phyloP scores from a whole-genome alignment of 2,888 invertebrate genomes.

The Deilephila elpenor region DNA sequence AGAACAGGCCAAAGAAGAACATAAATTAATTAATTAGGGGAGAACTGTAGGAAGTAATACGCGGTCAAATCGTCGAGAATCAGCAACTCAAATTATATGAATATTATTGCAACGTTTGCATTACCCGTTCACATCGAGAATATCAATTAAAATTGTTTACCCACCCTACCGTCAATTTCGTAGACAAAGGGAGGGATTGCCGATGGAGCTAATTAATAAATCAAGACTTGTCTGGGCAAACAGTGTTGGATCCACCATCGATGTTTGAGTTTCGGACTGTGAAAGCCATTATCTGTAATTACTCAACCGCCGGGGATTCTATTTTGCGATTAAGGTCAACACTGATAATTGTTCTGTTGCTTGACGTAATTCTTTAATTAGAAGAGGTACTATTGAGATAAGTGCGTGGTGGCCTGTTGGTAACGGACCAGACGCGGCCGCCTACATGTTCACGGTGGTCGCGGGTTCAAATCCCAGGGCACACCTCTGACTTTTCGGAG shows the following conservation, averaged over 20 bases:
- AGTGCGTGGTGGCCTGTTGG: too few relatives aligned
- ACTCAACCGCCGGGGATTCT: slow-evolving; percentile 37
- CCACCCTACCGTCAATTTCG: slow-evolving; percentile 34
- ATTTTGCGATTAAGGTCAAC: slow-evolving; percentile 30
- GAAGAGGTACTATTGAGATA: neutral
- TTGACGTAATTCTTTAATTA: slow-evolving; percentile 19
- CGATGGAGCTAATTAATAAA: slow-evolving; percentile 68
- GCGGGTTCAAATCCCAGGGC: too few relatives aligned
- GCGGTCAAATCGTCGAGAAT: neutral
- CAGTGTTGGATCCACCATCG: slow-evolving; percentile 47
- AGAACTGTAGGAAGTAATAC: neutral
- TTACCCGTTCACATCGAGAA: slow-evolving; percentile 33
- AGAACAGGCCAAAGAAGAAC: too few relatives aligned
- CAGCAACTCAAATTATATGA: slow-evolving; percentile 5
- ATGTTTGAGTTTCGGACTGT: slow-evolving; percentile 55
- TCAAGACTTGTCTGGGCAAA: slow-evolving; percentile 68
- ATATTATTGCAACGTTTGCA: slow-evolving; percentile 23
- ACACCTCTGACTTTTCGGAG: too few relatives aligned
- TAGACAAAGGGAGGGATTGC: slow-evolving; percentile 62
- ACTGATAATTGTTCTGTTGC: slow-evolving; percentile 21
- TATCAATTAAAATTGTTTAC: slow-evolving; percentile 45
- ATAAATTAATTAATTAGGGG: too few relatives aligned
- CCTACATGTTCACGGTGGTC: too few relatives aligned
- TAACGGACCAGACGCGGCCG: too few relatives aligned
- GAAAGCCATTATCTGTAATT: slow-evolving; percentile 54